Evolutionary conservation across 2,888 invertebrate species (phyloP).

Genomic region (Teinopalpus imperialis): DNA sequence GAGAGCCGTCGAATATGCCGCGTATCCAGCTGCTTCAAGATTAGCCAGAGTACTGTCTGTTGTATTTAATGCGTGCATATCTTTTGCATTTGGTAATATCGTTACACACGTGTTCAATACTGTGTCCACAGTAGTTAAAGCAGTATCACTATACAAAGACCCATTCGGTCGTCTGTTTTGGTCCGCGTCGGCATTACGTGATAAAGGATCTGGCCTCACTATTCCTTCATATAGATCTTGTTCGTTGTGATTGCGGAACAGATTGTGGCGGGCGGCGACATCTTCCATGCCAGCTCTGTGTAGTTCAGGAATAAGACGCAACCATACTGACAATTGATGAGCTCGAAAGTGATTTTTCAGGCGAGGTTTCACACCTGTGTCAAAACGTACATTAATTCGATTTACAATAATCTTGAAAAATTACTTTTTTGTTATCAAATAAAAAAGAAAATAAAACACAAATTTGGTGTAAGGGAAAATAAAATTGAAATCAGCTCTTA

Average conservation of each 20-base stretch:
- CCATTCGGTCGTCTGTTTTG: slow-evolving; percentile 79
- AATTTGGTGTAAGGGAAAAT: too few species aligned
- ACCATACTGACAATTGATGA: slow-evolving; percentile 97
- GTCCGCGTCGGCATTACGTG: slow-evolving; percentile 83
- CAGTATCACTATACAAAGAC: slow-evolving; percentile 79
- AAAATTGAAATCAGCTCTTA: too few species aligned
- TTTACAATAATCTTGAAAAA: too few species aligned
- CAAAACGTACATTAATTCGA: too few species aligned
- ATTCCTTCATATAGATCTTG: slow-evolving; percentile 94
- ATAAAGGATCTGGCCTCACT: slow-evolving; percentile 92
- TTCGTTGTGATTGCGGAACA: slow-evolving; percentile 94
- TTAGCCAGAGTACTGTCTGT: slow-evolving; percentile 89
- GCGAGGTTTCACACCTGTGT: slow-evolving; percentile 93
- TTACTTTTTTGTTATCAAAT: too few species aligned
- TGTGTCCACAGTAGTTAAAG: slow-evolving; percentile 86
- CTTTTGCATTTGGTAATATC: slow-evolving; percentile 79
- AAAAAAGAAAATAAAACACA: too few species aligned
- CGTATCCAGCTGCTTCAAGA: slow-evolving; percentile 89
- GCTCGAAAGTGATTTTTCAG: slow-evolving; percentile 97
- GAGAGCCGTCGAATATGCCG: slow-evolving; percentile 88
- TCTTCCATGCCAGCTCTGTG: slow-evolving; percentile 95
- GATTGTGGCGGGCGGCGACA: slow-evolving; percentile 92
- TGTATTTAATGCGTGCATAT: slow-evolving; percentile 72
- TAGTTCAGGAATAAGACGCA: slow-evolving; percentile 95
- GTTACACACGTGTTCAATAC: slow-evolving; percentile 88